These are phyloP conservation scores for Ciconia nigra DNA, from an alignment of 2,797 vertebrate species.

Conservation along the genomic window DNA sequence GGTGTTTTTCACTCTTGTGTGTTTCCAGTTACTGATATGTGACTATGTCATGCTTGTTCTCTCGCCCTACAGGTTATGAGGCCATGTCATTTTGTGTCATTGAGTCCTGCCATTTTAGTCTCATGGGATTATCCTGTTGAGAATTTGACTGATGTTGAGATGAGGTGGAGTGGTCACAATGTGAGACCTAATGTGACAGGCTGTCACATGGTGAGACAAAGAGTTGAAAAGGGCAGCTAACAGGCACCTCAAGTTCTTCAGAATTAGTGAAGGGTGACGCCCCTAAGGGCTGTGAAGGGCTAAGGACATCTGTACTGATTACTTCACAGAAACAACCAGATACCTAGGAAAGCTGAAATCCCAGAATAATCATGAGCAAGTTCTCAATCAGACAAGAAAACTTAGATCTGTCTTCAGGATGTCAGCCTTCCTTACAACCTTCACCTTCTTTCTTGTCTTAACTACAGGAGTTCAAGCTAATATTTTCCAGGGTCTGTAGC, in stretches of 20 bases:
- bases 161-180: background rate
- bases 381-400: background rate
- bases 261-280: background rate
- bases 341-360: background rate
- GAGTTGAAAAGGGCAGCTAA: background rate
- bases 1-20: background rate
- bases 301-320: background rate
- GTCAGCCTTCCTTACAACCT: background rate
- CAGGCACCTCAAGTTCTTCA: background rate
- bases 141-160: background rate
- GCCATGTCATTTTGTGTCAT: background rate
- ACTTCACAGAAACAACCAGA: background rate
- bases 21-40: background rate
- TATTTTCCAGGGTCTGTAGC: background rate
- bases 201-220: background rate
- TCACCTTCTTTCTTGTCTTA: background rate
- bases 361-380: background rate
- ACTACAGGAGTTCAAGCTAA: background rate
- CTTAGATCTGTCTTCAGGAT: background rate
- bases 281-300: background rate
- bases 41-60: background rate
- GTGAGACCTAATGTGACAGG: background rate
- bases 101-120: background rate
- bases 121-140: background rate
- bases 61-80: background rate